These are phyloP conservation scores for Ictalurus furcatus DNA, from an alignment of 2,113 vertebrate genomes.

Conservation along the genomic window DNA sequence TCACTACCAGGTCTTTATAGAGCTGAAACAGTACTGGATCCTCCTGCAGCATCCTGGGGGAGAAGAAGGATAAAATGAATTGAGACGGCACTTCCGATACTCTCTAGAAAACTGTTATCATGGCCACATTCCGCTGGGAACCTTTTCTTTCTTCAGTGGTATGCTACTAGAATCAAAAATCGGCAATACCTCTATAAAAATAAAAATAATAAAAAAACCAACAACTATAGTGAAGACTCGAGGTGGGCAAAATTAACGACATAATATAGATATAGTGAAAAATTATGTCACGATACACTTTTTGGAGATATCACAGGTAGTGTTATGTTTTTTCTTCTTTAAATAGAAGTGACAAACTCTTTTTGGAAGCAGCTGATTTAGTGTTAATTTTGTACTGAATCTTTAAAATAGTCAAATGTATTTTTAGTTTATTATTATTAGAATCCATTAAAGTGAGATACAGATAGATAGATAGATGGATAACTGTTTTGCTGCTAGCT, in stretches of 20 bases:
- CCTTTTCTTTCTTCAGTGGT: not conserved
- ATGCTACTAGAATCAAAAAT: not conserved
- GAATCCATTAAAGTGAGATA: not conserved
- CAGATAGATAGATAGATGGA: too few species aligned
- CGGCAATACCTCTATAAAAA: not conserved
- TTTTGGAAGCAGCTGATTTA: not conserved
- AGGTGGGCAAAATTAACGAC: not conserved
- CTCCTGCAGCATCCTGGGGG: constrained; percentile 94
- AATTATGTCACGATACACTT: not conserved
- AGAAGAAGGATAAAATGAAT: constrained; percentile 52
- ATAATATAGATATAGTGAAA: not conserved
- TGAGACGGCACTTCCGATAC: not conserved
- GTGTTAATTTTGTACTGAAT: not conserved
- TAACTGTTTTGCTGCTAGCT: not conserved
- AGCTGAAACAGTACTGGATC: constrained; percentile 98
- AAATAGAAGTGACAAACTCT: not conserved
- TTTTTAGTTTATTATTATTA: not conserved
- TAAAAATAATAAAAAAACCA: not conserved
- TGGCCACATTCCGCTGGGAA: not conserved
- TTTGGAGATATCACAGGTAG: not conserved
- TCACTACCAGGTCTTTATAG: constrained; percentile 98
- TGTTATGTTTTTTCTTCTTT: not conserved
- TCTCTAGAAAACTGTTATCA: not conserved
- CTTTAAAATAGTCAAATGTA: not conserved
- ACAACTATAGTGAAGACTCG: not conserved